Evolutionary conservation across 2,113 vertebrate species (phyloP), one percentile per base, ranked within the genome.

Genomic region (Xiphophorus maculatus): DNA sequence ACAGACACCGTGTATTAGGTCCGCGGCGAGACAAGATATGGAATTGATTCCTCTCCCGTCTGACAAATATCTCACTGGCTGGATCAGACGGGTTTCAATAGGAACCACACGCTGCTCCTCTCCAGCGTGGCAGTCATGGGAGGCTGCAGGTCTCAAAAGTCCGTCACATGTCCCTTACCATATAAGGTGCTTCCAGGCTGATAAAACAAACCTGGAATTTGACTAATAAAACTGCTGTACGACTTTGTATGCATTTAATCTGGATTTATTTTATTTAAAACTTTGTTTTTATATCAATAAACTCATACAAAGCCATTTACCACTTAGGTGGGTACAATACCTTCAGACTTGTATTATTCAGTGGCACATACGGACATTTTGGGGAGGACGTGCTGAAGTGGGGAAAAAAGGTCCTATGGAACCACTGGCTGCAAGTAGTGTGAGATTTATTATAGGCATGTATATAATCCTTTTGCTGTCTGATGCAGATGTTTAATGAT

Each of bases 91-190:
- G 25, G 44, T 72, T 76, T 65, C n/a, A 77, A 67, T 63, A 62
- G 70, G 35, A 82, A 82, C 68, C 71, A 71, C 73, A 61, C 74
- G 71, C 74, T 63, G 73, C 69, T 40, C 71, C 69, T 69, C 62
- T 71, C 71, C 62, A 51, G 48, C 28, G 63, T 32, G 84, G 81
- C 80, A 77, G 48, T 78, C 81, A 79, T 61, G n/a, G n/a, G n/a
- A n/a, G n/a, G n/a, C n/a, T n/a, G 37, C 58, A 27, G 69, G 86
- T 90, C 77, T 83, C 82, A 90, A 37, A 87, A 85, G 91, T 91
- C 87, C 88, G 86, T 4, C 68, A 11, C 76, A 1, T 27, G 37
- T 83, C 76, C 37, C 65, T 77, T 67, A 74, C 86, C 89, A 74
- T 86, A 84, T 90, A 90, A 77, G 89, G 88, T 51, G n/a, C 76